These are phyloP conservation scores for Riparia riparia DNA, from an alignment of 2,113 vertebrate species.

Conservation along the genomic window DNA sequence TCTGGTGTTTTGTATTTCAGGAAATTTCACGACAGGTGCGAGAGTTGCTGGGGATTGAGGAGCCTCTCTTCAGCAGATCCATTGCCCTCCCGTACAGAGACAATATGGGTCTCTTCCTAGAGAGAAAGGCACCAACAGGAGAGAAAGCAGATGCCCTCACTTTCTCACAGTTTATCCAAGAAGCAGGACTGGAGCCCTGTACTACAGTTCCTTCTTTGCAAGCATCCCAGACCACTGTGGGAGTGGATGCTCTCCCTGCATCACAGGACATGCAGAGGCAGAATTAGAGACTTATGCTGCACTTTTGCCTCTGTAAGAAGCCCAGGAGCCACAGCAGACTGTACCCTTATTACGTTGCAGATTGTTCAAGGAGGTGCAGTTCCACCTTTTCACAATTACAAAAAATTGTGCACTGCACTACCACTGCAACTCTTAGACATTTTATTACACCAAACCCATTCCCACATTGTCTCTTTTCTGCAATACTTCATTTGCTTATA, in stretches of 20 bases:
- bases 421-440: background rate
- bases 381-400: background rate
- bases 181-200: constrained; percentile 52
- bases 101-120: constrained; percentile 81
- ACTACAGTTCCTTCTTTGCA: background rate
- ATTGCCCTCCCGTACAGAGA: constrained; percentile 83
- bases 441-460: background rate
- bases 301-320: background rate
- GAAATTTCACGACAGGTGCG: constrained; percentile 79
- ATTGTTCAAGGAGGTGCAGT: background rate
- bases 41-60: constrained; percentile 81
- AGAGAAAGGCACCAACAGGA: constrained; percentile 83
- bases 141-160: constrained; percentile 79
- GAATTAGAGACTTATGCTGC: background rate
- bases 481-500: background rate
- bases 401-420: background rate
- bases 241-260: background rate
- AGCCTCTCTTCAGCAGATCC: constrained; percentile 81
- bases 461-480: background rate
- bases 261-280: background rate
- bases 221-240: background rate
- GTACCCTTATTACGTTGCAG: background rate
- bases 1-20: constrained; percentile 77
- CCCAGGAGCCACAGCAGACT: background rate
- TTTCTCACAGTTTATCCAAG: constrained; percentile 76